Evolutionary conservation across 1,140 invertebrate species (phyloP), one percentile per base, ranked within the genome.

Genomic region (Penaeus indicus): DNA sequence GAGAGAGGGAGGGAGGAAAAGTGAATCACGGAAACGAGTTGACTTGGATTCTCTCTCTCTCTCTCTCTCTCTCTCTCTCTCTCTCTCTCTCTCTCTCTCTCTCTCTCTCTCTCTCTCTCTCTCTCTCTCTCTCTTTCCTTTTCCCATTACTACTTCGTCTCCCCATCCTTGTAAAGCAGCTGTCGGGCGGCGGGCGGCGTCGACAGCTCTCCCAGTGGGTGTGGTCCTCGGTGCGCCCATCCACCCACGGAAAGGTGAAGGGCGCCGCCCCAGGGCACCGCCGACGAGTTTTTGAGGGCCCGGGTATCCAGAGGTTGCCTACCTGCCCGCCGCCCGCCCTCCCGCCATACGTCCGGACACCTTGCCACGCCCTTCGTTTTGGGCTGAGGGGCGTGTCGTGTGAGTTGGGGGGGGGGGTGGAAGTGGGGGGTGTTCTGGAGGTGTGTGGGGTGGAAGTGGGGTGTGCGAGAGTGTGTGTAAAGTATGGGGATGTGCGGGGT

Each of bases 191-290:
- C 75, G 27, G 42, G 32, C 77, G 42, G 77, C 77, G 42, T n/a
- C 77, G 42, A 38, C 61, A 38, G 61, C 77, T 60, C 32, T 54
- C 22, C 77, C 16, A 42, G 22, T 79, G 61, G 21, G 42, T 79
- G 61, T 79, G 77, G 38, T 79, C 61, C 42, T 42, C 38, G 77
- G 42, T 32, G 77, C 77, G 77, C 77, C 77, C 77, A 79, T 60
- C 77, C 82, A 25, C 82, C 62, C 82, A 54, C 18, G 63, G 32
- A 84, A 84, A 84, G 82, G 82, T 84, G 82, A 84, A 84, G 82
- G 82, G 82, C 82, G 75, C 75, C n/a, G 67, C 64, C 64, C 47
- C 47, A 47, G 47, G 47, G 47, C 47, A 25, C 82, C 60, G 60
- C 42, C 64, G 64, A 72, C 64, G 38, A 84, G 64, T 84, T 84